Evolutionary conservation across 2,113 vertebrate genomes (phyloP).

Genomic region (Monarcha castaneiventris): DNA sequence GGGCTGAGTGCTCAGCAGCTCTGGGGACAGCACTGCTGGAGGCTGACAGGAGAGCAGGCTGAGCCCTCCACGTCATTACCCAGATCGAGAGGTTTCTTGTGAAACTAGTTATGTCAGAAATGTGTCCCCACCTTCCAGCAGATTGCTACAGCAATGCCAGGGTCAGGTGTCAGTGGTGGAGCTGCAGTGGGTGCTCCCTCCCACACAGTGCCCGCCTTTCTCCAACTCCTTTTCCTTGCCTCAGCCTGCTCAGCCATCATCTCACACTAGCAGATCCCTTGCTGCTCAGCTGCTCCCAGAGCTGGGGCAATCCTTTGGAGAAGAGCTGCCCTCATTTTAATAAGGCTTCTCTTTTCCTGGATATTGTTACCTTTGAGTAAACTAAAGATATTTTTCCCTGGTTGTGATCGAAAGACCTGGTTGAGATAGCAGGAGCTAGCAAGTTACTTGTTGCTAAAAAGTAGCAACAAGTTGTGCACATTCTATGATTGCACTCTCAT

Average conservation of each 20-base stretch:
- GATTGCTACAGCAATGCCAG: conserved; percentile 3
- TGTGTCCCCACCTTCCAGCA: background rate
- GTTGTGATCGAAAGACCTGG: background rate
- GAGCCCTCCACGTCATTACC: background rate
- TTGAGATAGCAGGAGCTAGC: background rate
- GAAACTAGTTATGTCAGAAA: background rate
- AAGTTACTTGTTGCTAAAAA: too few species aligned
- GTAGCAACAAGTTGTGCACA: fast-evolving
- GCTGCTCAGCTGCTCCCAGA: background rate
- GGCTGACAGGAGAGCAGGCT: background rate
- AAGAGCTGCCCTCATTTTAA: background rate
- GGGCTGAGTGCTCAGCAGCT: fast-evolving
- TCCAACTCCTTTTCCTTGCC: background rate
- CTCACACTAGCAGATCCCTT: background rate
- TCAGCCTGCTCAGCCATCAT: conserved; percentile 6
- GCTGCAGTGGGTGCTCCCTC: background rate
- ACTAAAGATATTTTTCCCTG: background rate
- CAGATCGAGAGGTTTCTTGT: background rate
- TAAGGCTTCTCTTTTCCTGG: background rate
- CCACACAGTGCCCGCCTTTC: background rate
- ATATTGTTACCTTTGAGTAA: background rate
- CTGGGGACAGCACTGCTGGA: background rate
- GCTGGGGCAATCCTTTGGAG: background rate
- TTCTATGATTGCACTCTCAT: background rate
- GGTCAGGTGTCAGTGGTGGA: background rate